Conservation (phyloP, 2,888 invertebrate genomes). For the Lepidochrysops patricia region DNA sequence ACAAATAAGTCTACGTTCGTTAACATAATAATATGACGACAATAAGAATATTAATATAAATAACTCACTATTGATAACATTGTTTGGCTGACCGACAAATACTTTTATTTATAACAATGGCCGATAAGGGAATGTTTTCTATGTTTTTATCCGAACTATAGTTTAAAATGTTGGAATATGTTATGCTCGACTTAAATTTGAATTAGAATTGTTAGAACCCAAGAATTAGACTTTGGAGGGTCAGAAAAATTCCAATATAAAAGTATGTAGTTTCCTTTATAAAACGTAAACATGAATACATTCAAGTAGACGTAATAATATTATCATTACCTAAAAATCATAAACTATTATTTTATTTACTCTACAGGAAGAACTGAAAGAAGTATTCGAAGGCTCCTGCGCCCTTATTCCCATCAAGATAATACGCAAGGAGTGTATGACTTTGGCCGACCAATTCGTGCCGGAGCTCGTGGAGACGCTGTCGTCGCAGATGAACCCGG, state of each 20-base stretch:
- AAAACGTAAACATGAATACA: too few relatives aligned
- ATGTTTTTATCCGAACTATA: neutral
- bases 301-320: too few relatives aligned
- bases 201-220: neutral
- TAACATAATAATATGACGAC: too few relatives aligned
- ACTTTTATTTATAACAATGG: constrained; percentile 2
- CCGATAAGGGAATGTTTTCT: neutral
- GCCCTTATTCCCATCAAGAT: constrained; percentile 83
- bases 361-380: constrained; percentile 82
- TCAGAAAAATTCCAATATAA: too few relatives aligned
- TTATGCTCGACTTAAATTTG: neutral
- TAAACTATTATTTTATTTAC: neutral
- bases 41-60: neutral
- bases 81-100: neutral
- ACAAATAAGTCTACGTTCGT: too few relatives aligned
- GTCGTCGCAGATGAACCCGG: constrained; percentile 93
- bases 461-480: constrained; percentile 91
- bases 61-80: neutral
- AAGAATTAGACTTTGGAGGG: too few relatives aligned
- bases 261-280: too few relatives aligned
- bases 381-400: constrained; percentile 92
- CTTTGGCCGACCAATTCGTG: constrained; percentile 87
- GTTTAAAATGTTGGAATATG: neutral
- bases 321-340: too few relatives aligned
- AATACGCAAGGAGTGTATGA: constrained; percentile 83